Evolutionary conservation across 2,797 vertebrate species (phyloP), one percentile per base, ranked within the genome.

Genomic region (Fratercula arctica): DNA sequence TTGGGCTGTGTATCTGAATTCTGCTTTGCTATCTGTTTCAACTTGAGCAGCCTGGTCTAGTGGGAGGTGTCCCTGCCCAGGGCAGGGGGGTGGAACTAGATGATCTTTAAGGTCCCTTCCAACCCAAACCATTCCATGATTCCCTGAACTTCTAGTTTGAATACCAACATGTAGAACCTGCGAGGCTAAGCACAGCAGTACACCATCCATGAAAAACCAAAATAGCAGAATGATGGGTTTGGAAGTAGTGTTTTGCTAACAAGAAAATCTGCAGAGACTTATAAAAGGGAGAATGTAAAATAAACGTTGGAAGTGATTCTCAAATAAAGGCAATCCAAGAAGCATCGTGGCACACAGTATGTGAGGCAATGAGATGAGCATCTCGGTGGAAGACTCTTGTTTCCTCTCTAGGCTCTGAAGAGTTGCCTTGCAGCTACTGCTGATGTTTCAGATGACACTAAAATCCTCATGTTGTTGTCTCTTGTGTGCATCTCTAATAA

Each of bases 311-410:
- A 51, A 81, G 7, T 5, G 33, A 46, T 23, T 15, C 17, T 76
- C 66, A 35, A 16, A 17, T 24, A 20, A 26, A 43, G 28, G 2
- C 19, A 16, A 80, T 48, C 39, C 29, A 33, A 48, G 78, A 45
- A 59, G 24, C 1, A 13, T 37, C 0, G 1, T 11, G 35, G 39
- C 28, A 25, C 37, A 1, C 6, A 8, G 26, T 8, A 13, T 7
- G 14, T 33, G 16, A 7, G 3, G 1, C 2, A 5, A 66, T 26
- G n/a, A 85, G 5, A 12, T 5, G 17, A 9, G 12, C 3, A 11
- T 31, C 28, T 68, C 13, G 2, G 25, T 21, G 21, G 41, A 48
- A 43, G 54, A 18, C 31, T 50, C 5, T 17, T 33, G 13, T 21
- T 45, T 46, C 12, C 33, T 43, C 41, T 64, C 43, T 3, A 6